phyloP scores from a whole-genome alignment of 2,888 invertebrate genomes.

The Scaptomyza tumidula region DNA sequence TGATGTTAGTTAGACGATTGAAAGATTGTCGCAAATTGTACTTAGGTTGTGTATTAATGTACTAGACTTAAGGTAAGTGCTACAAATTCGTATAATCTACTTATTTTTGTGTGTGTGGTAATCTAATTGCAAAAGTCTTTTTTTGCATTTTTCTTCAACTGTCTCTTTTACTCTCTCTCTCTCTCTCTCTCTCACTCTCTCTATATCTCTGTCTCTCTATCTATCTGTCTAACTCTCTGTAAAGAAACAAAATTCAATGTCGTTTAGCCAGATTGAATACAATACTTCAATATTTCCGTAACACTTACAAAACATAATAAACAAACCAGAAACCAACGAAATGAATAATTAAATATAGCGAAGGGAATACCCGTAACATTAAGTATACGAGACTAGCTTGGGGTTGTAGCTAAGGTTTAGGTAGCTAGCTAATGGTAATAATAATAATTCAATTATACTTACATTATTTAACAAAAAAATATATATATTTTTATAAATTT shows the following conservation, averaged over 20 bases:
- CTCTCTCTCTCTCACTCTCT: conserved; percentile 1
- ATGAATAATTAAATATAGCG: neutral
- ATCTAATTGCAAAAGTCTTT: conserved; percentile 47
- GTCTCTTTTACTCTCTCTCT: conserved; percentile 1
- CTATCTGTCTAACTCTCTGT: conserved; percentile 18
- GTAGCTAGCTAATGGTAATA: conserved; percentile 9
- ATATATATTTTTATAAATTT: neutral
- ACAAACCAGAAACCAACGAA: conserved; percentile 5
- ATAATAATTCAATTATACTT: conserved; percentile 40
- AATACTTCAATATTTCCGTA: conserved; percentile 24
- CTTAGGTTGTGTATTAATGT: conserved; percentile 51
- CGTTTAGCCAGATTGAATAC: neutral
- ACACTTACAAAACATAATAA: conserved; percentile 27
- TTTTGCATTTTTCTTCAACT: conserved; percentile 56
- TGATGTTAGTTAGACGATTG: conserved; percentile 60
- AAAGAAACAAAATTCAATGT: conserved; percentile 10
- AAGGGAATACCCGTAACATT: neutral
- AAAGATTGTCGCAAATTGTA: conserved; percentile 36
- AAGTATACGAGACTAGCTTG: conserved; percentile 4
- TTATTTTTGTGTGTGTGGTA: conserved; percentile 58
- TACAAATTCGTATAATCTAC: conserved; percentile 47
- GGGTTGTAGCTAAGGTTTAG: conserved; percentile 12
- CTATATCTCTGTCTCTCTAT: conserved; percentile 4
- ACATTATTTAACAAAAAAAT: conserved; percentile 32
- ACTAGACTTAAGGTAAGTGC: conserved; percentile 72